These are phyloP conservation scores for Umimayanthus kanabou DNA, from an alignment of 92 coral and sea anemone genomes.

Conservation along the genomic window DNA sequence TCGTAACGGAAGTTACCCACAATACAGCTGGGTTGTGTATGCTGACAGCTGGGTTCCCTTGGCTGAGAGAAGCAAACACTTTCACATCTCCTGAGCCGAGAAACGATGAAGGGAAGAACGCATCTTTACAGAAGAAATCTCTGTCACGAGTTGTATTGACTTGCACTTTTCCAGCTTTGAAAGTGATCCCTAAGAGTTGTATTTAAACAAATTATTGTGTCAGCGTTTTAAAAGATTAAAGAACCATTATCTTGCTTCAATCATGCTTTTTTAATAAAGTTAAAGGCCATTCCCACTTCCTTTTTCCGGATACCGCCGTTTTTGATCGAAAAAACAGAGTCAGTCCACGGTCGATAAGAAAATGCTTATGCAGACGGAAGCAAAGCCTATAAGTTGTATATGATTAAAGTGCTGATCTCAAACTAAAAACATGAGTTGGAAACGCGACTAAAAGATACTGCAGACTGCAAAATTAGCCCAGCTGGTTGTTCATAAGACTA, in stretches of 20 bases:
- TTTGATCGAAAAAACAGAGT: background rate
- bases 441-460: too few relatives aligned
- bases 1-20: conserved; percentile 57
- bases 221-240: background rate
- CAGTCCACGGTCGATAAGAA: background rate
- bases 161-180: conserved; percentile 53
- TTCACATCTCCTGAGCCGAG: conserved; percentile 37
- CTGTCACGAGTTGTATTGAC: conserved; percentile 42
- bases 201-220: background rate
- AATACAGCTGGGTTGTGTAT: conserved; percentile 54
- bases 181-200: conserved; percentile 17
- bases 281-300: background rate
- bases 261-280: background rate
- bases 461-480: too few relatives aligned
- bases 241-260: background rate
- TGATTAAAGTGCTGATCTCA: too few relatives aligned
- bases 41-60: conserved; percentile 35
- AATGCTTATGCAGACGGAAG: too few relatives aligned
- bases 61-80: conserved; percentile 46
- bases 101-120: conserved; percentile 41
- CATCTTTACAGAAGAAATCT: conserved; percentile 47
- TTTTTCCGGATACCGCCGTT: background rate
- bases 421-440: too few relatives aligned
- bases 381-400: too few relatives aligned
- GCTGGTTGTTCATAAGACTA: too few relatives aligned